Evolutionary conservation across 2,888 invertebrate genomes (phyloP).

Genomic region (Caenorhabditis virilis): DNA sequence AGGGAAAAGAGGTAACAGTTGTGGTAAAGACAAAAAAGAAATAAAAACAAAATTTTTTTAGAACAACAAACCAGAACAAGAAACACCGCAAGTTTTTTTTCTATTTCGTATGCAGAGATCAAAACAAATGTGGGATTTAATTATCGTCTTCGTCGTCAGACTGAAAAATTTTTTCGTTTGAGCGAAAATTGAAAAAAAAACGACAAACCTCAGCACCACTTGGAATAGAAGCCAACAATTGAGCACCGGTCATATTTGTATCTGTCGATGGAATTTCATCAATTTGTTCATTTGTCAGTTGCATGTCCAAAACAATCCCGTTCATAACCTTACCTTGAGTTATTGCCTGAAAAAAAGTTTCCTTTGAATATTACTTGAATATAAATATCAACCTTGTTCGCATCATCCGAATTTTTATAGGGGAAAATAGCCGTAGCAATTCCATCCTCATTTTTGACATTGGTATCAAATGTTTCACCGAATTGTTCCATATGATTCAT

Average conservation of each 20-base stretch:
- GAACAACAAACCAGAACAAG: constrained; percentile 10
- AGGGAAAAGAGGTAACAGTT: too few species aligned
- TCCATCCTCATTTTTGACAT: constrained; percentile 23
- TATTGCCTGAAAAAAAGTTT: constrained; percentile 16
- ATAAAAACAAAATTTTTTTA: not conserved
- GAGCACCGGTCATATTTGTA: constrained; percentile 29
- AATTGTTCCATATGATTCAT: constrained; percentile 37
- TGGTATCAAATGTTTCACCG: constrained; percentile 32
- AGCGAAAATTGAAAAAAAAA: too few species aligned
- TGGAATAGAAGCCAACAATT: constrained; percentile 33
- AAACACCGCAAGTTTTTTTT: not conserved
- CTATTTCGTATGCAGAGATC: not conserved
- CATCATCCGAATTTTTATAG: constrained; percentile 19
- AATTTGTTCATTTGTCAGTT: constrained; percentile 19
- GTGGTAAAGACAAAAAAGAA: too few species aligned
- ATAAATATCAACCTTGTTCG: constrained; percentile 12
- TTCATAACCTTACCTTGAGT: constrained; percentile 25
- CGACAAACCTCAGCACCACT: constrained; percentile 24
- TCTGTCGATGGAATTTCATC: constrained; percentile 32
- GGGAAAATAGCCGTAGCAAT: constrained; percentile 28
- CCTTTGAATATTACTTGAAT: not conserved
- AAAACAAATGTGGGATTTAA: constrained; percentile 10
- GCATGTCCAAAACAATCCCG: constrained; percentile 26
- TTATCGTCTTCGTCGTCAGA: constrained; percentile 34
- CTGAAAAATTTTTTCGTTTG: constrained; percentile 13